Conservation (phyloP, 2,113 vertebrate species). For the Neomonachus schauinslandi region DNA sequence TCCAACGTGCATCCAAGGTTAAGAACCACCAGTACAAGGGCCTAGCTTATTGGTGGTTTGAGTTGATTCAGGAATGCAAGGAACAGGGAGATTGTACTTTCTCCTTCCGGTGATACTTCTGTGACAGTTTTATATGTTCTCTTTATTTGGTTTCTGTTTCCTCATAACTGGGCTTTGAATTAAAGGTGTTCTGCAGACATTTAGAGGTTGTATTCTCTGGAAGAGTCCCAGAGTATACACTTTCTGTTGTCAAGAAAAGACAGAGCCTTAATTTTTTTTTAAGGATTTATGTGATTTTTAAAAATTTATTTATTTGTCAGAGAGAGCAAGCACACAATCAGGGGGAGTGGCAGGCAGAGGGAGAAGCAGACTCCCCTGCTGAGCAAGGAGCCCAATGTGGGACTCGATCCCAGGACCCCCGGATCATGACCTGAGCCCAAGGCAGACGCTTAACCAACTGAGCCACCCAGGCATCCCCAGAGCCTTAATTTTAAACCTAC, state of each 20-base stretch:
- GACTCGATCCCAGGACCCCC: too few species aligned
- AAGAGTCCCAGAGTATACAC: background rate
- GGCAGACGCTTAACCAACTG: too few species aligned
- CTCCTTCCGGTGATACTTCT: background rate
- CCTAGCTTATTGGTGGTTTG: background rate
- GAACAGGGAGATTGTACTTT: background rate
- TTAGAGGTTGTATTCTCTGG: background rate
- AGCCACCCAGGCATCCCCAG: too few species aligned
- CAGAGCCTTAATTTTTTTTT: background rate
- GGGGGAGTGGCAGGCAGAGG: too few species aligned
- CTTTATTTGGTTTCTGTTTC: background rate
- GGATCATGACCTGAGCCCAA: too few species aligned
- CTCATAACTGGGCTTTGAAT: background rate
- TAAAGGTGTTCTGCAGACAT: background rate
- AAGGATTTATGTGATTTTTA: too few species aligned
- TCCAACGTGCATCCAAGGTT: rapidly evolving
- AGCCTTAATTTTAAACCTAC: background rate
- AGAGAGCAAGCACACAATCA: too few species aligned
- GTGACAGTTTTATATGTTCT: background rate
- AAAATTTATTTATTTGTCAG: too few species aligned
- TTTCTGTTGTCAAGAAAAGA: background rate
- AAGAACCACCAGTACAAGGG: background rate
- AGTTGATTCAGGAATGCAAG: background rate
- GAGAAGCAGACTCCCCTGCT: too few species aligned
- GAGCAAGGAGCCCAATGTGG: too few species aligned